These are phyloP conservation scores for Pelusios castaneus DNA, from an alignment of 2,113 vertebrate species.

Conservation along the genomic window DNA sequence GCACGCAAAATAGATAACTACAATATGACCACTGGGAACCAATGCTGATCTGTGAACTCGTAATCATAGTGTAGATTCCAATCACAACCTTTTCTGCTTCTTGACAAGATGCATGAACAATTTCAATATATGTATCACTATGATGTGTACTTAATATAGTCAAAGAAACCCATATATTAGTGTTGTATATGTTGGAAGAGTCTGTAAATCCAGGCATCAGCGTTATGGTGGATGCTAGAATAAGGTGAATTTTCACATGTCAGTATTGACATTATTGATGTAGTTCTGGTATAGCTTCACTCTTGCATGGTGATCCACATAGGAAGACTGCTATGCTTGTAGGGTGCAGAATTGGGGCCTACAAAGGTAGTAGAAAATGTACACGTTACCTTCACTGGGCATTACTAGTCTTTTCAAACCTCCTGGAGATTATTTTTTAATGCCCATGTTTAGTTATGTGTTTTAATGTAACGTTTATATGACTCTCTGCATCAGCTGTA, in stretches of 20 bases:
- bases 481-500: not conserved
- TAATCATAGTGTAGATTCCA: not conserved
- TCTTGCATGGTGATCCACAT: not conserved
- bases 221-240: not conserved
- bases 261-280: not conserved
- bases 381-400: not conserved
- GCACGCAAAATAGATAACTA: not conserved
- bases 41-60: not conserved
- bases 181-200: not conserved
- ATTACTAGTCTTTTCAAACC: not conserved
- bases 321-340: not conserved
- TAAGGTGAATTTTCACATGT: not conserved
- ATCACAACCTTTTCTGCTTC: not conserved
- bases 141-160: not conserved
- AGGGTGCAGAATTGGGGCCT: not conserved
- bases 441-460: not conserved
- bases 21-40: not conserved
- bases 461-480: not conserved
- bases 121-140: not conserved
- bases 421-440: not conserved
- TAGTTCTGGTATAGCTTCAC: fast-evolving
- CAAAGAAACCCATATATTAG: not conserved
- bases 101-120: not conserved
- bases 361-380: not conserved
- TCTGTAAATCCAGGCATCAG: not conserved